These are phyloP conservation scores for Camelus bactrianus DNA, from an alignment of 2,113 vertebrate genomes.

Conservation along the genomic window DNA sequence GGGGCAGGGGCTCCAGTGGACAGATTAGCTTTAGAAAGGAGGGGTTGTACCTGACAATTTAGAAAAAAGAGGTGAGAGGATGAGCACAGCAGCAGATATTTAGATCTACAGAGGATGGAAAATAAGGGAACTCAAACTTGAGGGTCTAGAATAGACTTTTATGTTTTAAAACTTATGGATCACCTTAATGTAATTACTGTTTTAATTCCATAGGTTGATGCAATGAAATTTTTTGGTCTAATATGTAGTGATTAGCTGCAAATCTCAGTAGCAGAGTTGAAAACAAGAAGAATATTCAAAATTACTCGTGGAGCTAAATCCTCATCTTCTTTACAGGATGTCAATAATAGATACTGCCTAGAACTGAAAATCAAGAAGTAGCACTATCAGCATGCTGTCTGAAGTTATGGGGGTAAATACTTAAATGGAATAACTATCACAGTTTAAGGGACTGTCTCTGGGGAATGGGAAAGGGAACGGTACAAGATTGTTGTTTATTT, in stretches of 20 bases:
- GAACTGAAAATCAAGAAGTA: slow-evolving; percentile 40
- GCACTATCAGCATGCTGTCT: slow-evolving; percentile 18
- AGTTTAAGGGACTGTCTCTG: neutral
- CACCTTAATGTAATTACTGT: slow-evolving; percentile 52
- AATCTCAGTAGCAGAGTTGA: slow-evolving; percentile 2
- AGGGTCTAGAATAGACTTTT: neutral
- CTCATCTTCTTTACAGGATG: neutral
- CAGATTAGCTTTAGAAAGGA: slow-evolving; percentile 14
- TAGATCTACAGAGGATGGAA: neutral
- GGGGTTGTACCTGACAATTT: neutral
- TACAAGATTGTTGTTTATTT: neutral
- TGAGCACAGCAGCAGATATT: neutral
- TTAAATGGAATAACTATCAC: neutral
- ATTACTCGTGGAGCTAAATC: slow-evolving; percentile 22
- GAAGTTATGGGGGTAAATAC: neutral
- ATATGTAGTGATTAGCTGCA: slow-evolving; percentile 19
- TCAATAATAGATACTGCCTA: slow-evolving; percentile 41
- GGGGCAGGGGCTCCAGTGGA: neutral
- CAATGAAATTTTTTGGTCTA: neutral
- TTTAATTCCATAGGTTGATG: slow-evolving; percentile 40
- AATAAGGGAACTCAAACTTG: slow-evolving; percentile 3
- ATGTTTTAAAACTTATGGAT: slow-evolving; percentile 31
- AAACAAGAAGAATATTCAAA: slow-evolving; percentile 29
- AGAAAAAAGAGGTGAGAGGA: neutral
- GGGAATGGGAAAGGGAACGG: neutral